These are phyloP conservation scores for Oreortyx pictus DNA, from an alignment of 2,797 vertebrate species.

Conservation along the genomic window DNA sequence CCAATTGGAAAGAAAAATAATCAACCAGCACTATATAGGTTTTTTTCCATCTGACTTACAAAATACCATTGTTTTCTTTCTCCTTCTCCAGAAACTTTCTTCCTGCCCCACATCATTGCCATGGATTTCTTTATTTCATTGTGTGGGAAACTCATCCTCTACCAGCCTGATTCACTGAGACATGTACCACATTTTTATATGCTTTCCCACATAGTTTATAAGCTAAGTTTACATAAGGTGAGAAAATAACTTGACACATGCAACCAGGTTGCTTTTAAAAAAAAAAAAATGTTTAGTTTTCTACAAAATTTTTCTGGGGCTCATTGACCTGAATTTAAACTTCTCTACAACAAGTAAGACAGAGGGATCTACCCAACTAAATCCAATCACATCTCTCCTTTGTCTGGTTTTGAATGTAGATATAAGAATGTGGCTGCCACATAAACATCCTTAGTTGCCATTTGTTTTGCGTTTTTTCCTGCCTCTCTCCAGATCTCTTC, in stretches of 20 bases:
- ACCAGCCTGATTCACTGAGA: neutral
- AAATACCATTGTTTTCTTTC: neutral
- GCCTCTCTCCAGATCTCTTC: neutral
- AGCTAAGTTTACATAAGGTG: neutral
- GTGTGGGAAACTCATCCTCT: neutral
- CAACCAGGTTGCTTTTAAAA: neutral
- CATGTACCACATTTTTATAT: neutral
- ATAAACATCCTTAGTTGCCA: neutral
- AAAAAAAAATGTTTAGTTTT: neutral
- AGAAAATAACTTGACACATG: neutral
- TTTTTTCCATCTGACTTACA: neutral
- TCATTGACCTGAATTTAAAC: neutral
- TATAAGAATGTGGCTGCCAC: neutral
- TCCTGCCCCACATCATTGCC: neutral
- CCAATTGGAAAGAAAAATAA: slow-evolving; percentile 19
- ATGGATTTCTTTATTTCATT: neutral
- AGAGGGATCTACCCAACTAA: neutral
- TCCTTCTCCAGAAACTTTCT: neutral
- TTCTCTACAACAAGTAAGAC: neutral
- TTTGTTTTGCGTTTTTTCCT: neutral
- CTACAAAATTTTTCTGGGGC: neutral
- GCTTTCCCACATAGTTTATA: neutral
- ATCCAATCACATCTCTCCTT: neutral
- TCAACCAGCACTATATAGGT: neutral
- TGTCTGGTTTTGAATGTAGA: neutral